phyloP scores from a whole-genome alignment of 2,113 vertebrate genomes.

The Notarius quadriscutis region DNA sequence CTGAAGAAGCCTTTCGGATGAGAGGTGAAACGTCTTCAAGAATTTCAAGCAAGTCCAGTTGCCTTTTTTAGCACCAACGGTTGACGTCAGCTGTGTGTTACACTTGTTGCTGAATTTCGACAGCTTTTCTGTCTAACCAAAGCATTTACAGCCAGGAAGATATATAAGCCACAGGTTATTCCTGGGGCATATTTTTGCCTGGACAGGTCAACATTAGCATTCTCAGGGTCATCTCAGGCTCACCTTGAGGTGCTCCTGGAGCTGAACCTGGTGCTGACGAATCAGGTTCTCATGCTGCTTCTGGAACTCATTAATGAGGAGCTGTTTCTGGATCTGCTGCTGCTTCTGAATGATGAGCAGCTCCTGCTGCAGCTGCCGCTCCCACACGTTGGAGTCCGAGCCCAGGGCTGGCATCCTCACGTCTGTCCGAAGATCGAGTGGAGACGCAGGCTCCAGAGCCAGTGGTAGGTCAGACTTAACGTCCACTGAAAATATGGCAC shows the following conservation, averaged over 20 bases:
- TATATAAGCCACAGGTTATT: background rate
- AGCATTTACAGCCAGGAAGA: background rate
- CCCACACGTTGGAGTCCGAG: slow-evolving; percentile 86
- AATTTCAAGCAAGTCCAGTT: too few relatives aligned
- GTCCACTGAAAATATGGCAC: slow-evolving; percentile 75
- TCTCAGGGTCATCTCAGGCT: background rate
- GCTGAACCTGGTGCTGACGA: slow-evolving; percentile 95
- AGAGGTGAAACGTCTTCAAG: too few relatives aligned
- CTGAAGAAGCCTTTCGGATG: too few relatives aligned
- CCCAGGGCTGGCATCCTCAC: slow-evolving; percentile 90
- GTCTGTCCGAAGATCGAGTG: slow-evolving; percentile 91
- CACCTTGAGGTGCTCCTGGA: slow-evolving; percentile 99
- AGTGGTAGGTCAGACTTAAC: slow-evolving; percentile 85
- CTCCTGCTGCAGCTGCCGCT: slow-evolving; percentile 95
- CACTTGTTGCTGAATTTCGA: too few relatives aligned
- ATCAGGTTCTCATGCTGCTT: slow-evolving; percentile 98
- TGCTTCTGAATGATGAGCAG: slow-evolving; percentile 96
- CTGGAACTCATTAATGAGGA: slow-evolving; percentile 97
- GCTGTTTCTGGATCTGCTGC: slow-evolving; percentile 97
- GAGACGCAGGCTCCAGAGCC: slow-evolving; percentile 83
- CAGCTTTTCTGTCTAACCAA: background rate
- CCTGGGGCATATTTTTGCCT: background rate
- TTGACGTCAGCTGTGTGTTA: too few relatives aligned
- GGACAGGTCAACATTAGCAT: background rate
- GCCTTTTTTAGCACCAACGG: too few relatives aligned